These are phyloP conservation scores for Gobiocypris rarus DNA, from an alignment of 2,113 vertebrate species.

Conservation along the genomic window DNA sequence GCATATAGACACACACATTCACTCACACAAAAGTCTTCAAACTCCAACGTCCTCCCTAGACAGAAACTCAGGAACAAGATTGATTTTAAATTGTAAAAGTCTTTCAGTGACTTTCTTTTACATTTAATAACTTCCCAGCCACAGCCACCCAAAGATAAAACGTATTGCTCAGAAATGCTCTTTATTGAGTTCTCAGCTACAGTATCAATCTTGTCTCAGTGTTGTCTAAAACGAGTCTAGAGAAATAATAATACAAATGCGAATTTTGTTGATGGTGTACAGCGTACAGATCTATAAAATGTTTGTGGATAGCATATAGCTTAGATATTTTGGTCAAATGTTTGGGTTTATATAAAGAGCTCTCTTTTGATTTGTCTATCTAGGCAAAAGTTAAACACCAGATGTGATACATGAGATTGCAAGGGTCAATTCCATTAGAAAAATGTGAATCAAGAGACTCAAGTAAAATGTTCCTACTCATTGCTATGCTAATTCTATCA, in stretches of 20 bases:
- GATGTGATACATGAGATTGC: no score
- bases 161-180: not conserved
- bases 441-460: no score
- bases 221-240: not conserved
- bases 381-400: not conserved
- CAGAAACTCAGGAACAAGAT: not conserved
- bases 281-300: not conserved
- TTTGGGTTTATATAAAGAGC: not conserved
- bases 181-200: not conserved
- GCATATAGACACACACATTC: constrained; percentile 20
- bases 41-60: constrained; percentile 6
- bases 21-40: constrained; percentile 25
- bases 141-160: constrained; percentile 1
- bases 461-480: no score
- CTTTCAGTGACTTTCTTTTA: not conserved
- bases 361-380: not conserved
- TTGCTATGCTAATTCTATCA: no score
- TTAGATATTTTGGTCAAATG: not conserved
- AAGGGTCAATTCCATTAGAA: no score
- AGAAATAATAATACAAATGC: not conserved
- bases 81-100: not conserved
- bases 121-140: not conserved
- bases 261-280: not conserved
- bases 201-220: not conserved
- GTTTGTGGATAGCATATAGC: not conserved